These are phyloP conservation scores for Eubucco bourcierii DNA, from an alignment of 2,113 vertebrate species.

Conservation along the genomic window DNA sequence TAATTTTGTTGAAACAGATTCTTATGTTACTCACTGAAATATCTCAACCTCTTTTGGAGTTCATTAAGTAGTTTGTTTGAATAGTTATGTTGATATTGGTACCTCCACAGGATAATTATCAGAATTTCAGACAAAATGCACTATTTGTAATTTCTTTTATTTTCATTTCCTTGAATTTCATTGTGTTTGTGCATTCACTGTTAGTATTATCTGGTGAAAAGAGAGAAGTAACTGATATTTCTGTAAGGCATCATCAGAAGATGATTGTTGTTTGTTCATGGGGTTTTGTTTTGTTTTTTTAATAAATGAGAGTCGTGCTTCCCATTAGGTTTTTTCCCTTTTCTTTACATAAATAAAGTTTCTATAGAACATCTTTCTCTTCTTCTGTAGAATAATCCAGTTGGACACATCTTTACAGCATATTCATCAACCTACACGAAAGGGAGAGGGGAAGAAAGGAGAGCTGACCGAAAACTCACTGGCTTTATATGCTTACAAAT, in stretches of 20 bases:
- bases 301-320: not conserved
- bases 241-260: not conserved
- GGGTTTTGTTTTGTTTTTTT: not conserved
- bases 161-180: slow-evolving; percentile 10
- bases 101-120: not conserved
- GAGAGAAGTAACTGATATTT: not conserved
- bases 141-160: not conserved
- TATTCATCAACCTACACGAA: not conserved
- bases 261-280: not conserved
- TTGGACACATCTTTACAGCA: not conserved
- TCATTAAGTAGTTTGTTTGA: not conserved
- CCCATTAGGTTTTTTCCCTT: not conserved
- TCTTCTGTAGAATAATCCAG: not conserved
- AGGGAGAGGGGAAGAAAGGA: not conserved
- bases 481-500: not conserved
- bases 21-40: not conserved
- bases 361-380: not conserved
- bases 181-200: not conserved
- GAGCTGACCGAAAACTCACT: not conserved
- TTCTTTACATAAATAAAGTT: not conserved
- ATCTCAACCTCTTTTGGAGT: not conserved
- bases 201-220: not conserved
- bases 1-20: not conserved
- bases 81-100: not conserved
- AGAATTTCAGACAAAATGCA: not conserved